A percentile compares a stretch with the other conserved stretches of the same genome.
These are phyloP conservation scores for Trissolcus brochymenae DNA, from an alignment of 2,888 invertebrate genomes.

Conservation along the genomic window DNA sequence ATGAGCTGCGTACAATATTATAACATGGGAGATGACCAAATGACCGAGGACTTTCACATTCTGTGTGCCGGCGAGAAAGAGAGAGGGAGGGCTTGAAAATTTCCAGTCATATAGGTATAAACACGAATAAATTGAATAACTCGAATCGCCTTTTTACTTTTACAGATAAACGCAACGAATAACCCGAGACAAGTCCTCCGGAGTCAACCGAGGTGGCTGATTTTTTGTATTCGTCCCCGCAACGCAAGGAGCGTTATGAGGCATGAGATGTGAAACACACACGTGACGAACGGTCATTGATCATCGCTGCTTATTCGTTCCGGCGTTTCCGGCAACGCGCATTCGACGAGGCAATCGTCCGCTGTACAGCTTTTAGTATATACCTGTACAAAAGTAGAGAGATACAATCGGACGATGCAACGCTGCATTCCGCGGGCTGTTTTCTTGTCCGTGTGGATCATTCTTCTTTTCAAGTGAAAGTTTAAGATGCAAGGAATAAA, in stretches of 20 bases:
- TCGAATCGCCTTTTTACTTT: conserved; percentile 1
- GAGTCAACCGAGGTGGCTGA: no score
- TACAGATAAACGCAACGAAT: background rate
- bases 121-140: no score
- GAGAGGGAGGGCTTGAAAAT: conserved; percentile 22
- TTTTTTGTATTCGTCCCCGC: no score
- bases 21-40: conserved; percentile 56
- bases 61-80: conserved; percentile 45
- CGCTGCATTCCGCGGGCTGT: conserved; percentile 26
- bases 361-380: no score
- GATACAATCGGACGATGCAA: conserved; percentile 35
- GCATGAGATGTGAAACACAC: no score
- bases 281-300: background rate
- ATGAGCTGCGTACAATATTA: conserved; percentile 41
- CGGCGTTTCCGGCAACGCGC: conserved; percentile 33
- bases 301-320: conserved; percentile 3
- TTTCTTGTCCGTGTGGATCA: conserved; percentile 35
- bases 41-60: conserved; percentile 64
- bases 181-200: no score
- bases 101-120: background rate
- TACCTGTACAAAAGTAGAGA: conserved; percentile 33
- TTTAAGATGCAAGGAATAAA: conserved; percentile 24
- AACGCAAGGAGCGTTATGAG: no score
- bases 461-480: conserved; percentile 50
- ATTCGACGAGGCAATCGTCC: conserved; percentile 27